phyloP scores from a whole-genome alignment of 2,797 vertebrate species.

The Macroramphosus scolopax region DNA sequence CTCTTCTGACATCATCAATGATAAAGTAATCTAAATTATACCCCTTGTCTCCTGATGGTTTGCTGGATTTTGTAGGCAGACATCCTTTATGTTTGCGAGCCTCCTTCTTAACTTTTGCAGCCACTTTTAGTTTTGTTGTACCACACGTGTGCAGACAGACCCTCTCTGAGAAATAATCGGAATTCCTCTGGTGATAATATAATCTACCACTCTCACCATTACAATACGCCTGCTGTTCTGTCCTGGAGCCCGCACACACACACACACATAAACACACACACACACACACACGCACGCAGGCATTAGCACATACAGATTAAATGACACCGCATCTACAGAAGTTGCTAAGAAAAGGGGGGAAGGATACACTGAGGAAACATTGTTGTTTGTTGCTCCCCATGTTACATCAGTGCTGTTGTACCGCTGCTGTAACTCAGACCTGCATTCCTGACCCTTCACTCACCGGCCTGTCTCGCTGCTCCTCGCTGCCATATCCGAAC shows the following conservation, averaged over 20 bases:
- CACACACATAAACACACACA: conserved; percentile 17
- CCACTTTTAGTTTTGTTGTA: conserved; percentile 26
- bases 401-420: conserved; percentile 40
- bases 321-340: conserved; percentile 30
- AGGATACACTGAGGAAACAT: too few relatives aligned
- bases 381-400: conserved; percentile 22
- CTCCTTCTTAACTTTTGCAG: too few relatives aligned
- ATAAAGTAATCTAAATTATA: too few relatives aligned
- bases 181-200: conserved; percentile 73
- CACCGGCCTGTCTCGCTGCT: conserved; percentile 27
- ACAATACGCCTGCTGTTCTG: conserved; percentile 67
- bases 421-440: conserved; percentile 28
- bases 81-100: not conserved
- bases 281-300: conserved; percentile 5
- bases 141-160: conserved; percentile 38
- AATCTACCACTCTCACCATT: conserved; percentile 58
- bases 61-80: too few relatives aligned
- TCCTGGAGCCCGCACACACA: conserved; percentile 20
- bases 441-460: conserved; percentile 37
- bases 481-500: conserved; percentile 33
- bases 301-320: conserved; percentile 25
- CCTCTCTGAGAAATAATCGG: conserved; percentile 63
- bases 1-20: too few relatives aligned
- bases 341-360: conserved; percentile 5
- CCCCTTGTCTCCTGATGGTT: too few relatives aligned